Evolutionary conservation across 2,888 invertebrate genomes (phyloP), one percentile per base, ranked within the genome.

Genomic region (Trichacis sp.): DNA sequence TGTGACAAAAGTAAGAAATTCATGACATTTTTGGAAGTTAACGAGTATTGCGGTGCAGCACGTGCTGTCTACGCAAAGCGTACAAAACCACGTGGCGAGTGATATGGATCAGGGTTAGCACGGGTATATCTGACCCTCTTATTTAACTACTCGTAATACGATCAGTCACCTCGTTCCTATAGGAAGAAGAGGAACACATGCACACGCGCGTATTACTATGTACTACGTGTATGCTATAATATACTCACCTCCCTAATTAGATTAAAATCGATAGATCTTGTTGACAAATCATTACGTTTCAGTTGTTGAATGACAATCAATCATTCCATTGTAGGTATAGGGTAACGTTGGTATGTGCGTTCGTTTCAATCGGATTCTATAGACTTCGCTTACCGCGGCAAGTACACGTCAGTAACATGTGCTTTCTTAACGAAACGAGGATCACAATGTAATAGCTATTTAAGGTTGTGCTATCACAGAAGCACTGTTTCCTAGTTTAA

Each of bases 81-180:
- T 68, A n/a, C 59, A 69, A 70, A 73, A 81, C 78, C 82, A 82
- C 81, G 82, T 81, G 82, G 81, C 76, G 60, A 76, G 80, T 82
- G 79, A 83, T 83, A 77, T 82, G 78, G 83, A 83, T 82, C 83
- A 83, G 83, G 82, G 83, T 83, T 83, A 83, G 75, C 77, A 75
- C 68, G 78, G 72, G 80, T 83, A 83, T 83, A 83, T 80, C 74
- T 82, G 82, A 83, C 82, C 81, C 82, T 81, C 80, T 82, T 82
- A 81, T 79, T 82, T 81, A 77, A 80, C 78, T 76, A 77, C 71
- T 73, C 75, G 76, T 79, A 80, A 79, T 78, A 78, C 77, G 77
- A 78, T 80, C 80, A 81, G 76, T 82, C 75, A 79, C 77, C 79
- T 75, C 74, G 68, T 67, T 71, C 72, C 73, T 74, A 70, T 68